These are phyloP conservation scores for Puffinus mauretanicus DNA, from an alignment of 2,113 vertebrate genomes.

Conservation along the genomic window DNA sequence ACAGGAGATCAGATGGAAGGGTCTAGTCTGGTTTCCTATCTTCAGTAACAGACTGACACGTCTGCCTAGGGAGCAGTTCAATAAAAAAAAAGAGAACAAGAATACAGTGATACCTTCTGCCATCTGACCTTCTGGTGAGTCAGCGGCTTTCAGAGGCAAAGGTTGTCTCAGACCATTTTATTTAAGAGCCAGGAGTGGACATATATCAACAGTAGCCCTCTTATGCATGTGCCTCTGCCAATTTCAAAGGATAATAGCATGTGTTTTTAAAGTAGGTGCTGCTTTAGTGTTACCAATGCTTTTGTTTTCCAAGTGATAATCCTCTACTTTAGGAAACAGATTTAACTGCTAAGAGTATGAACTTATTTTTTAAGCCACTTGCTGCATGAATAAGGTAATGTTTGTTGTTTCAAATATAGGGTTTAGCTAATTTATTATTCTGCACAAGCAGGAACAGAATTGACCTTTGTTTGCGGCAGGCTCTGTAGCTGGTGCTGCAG, in stretches of 20 bases:
- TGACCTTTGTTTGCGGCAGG: background rate
- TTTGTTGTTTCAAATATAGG: background rate
- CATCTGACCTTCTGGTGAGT: background rate
- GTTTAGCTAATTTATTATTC: background rate
- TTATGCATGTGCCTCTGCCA: background rate
- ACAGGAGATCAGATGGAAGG: background rate
- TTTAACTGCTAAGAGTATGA: background rate
- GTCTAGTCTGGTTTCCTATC: background rate
- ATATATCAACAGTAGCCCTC: background rate
- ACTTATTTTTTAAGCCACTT: background rate
- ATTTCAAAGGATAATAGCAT: accelerated
- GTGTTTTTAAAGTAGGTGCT: background rate
- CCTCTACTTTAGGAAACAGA: background rate
- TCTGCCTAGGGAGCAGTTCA: background rate
- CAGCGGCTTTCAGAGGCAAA: background rate
- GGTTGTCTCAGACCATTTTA: background rate
- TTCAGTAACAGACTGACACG: background rate
- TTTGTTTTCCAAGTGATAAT: background rate
- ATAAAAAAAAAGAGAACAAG: background rate
- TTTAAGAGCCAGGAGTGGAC: background rate
- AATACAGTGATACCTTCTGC: background rate
- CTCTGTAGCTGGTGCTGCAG: background rate
- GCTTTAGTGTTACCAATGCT: background rate
- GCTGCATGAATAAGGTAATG: background rate
- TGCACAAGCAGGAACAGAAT: background rate